Base-by-base conservation (phyloP, 2,113 vertebrate genomes). In the Caloenas nicobarica region DNA sequence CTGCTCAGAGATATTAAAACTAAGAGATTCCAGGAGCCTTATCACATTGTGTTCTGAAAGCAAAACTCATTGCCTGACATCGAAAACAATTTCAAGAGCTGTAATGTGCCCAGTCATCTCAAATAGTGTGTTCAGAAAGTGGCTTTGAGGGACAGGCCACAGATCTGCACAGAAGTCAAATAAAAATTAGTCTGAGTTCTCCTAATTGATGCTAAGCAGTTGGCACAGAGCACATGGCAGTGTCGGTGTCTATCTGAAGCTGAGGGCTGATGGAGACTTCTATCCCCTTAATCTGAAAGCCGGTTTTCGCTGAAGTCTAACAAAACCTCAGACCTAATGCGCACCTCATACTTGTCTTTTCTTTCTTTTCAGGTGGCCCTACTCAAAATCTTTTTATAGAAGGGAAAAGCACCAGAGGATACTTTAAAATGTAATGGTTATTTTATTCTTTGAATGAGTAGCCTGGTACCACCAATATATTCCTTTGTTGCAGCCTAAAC, bases 351-450 rank as follows among this genome's bases (percentile, higher is more conserved):
- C 17, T 87, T 48, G 13, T 25, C 21, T 64, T 64, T 73, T 40
- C 31, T 64, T 91, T 60, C 5, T 74, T 83, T 90, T 66, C 48
- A 69, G 13, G 13, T 23, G 12, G 3, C 15, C 64, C 2, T 56
- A 36, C 17, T 70, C 3, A 13, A 26, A 48, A 42, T 8, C n/a
- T 21, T 72, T 69, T 40, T 5, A 1, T 22, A 72, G 28, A 70
- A 80, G 9, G 2, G 13, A 50, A 93, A 87, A 79, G 3, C 26
- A 69, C 18, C 6, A 34, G 9, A 54, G 80, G 4, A 46, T 33
- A 7, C 57, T 48, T 0, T 78, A 82, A 86, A 73, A 60, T 16
- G 2, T 10, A 36, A 54, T 8, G 0, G 0, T 16, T 58, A 16
- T 62, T 80, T 56, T 71, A 25, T 54, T 68, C 3, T 92, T 78